A percentile compares a stretch with the other conserved stretches of the same genome.
Evolutionary conservation across 2,888 invertebrate species (phyloP).

Genomic region (Maniola hyperantus): DNA sequence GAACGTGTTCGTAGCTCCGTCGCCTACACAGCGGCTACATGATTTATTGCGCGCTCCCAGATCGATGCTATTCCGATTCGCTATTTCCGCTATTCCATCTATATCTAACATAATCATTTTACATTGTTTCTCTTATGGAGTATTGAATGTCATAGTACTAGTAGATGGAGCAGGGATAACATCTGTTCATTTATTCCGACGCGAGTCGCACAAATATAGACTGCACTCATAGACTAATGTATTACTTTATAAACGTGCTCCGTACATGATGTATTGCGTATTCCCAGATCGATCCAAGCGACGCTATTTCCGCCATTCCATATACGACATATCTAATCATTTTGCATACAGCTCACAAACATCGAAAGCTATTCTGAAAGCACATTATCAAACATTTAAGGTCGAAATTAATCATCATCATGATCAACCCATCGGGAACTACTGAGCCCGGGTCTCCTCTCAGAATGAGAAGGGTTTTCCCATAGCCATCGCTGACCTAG

Average conservation of each 20-base stretch:
- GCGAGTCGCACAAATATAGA: neutral
- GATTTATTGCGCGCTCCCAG: neutral
- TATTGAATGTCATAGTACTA: neutral
- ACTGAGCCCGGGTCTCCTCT: too few relatives aligned
- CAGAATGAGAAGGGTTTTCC: too few relatives aligned
- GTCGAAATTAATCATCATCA: too few relatives aligned
- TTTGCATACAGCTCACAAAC: neutral
- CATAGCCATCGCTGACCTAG: too few relatives aligned
- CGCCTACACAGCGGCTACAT: neutral
- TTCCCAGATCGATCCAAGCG: conserved; percentile 7
- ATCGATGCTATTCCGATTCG: neutral
- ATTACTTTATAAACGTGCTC: too few relatives aligned
- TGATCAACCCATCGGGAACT: too few relatives aligned
- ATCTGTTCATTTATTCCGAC: conserved; percentile 1
- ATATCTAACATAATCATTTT: neutral
- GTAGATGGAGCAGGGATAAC: neutral
- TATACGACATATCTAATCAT: neutral
- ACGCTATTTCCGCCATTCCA: conserved; percentile 4
- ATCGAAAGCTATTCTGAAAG: too few relatives aligned
- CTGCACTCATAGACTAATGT: too few relatives aligned
- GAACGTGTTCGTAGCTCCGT: neutral
- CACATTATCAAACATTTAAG: too few relatives aligned
- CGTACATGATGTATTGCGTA: conserved; percentile 6
- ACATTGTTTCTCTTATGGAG: neutral
- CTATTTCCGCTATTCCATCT: neutral